Base-by-base conservation (phyloP, 2,113 vertebrate species). In the Narcine bancroftii region DNA sequence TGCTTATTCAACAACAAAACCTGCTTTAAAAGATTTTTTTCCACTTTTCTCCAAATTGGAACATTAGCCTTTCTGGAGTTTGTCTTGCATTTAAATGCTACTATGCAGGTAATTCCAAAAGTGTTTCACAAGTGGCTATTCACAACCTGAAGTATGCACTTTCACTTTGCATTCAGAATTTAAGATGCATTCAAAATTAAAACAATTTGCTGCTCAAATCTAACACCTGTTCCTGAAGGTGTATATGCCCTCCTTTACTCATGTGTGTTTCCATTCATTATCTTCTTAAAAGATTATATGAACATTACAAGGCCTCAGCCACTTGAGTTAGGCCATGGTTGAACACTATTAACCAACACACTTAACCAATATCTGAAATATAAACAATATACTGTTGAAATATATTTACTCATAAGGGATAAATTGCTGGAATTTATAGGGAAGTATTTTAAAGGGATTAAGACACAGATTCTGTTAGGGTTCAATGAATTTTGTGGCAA, bases 1-100 rank as follows among this genome's bases (percentile, higher is more conserved):
- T 53, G 79, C 63, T 89, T 89, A 91, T 91, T 91, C 42, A 91
- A 47, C 65, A 69, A 91, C 63, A 83, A 9, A 91, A 91, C 45
- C 42, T 17, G 39, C 1, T 71, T n/a, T 17, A 91, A 91, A 45
- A 71, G 24, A 47, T 69, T 69, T 66, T 75, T 45, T 91, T 65
- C 65, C 69, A 53, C 39, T 65, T 65, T 36, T 89, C 56, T 39
- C 56, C 15, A 65, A 69, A 45, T 65, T 71, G 42, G 89, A 66
- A 21, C 42, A 91, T 42, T 69, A 91, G 39, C 42, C 39, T 91
- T 63, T 66, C 65, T 71, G 65, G 89, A 47, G 29, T 91, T 91
- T 71, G 63, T 91, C 39, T 91, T 91, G 63, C 42, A 91, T 91
- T 66, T 91, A 29, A 69, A 71, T 91, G 39, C 69, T 69, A 91